Percentiles rank a stretch among this genome's conserved stretches.
Conservation (phyloP, 2,888 invertebrate species). For the Cacoxenus indagator region DNA sequence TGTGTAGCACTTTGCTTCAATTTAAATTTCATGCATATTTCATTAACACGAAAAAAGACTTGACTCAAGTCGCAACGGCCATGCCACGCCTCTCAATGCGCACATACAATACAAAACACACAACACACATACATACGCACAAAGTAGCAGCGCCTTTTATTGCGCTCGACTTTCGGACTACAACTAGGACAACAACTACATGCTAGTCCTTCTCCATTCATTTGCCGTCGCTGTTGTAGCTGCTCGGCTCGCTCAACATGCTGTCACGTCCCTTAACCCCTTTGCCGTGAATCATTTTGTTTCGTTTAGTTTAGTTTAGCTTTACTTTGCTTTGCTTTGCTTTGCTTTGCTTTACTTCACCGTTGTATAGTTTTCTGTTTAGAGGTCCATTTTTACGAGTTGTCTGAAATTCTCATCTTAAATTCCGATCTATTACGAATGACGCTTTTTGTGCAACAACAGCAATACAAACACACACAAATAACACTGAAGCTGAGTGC, state of each 20-base stretch:
- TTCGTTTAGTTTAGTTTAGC: neutral
- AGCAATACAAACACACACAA: neutral
- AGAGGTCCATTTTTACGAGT: constrained; percentile 19
- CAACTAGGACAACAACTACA: neutral
- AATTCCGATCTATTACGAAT: constrained; percentile 51
- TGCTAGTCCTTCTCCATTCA: neutral
- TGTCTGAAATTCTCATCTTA: constrained; percentile 43
- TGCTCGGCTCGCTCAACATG: neutral
- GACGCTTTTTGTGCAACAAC: constrained; percentile 2
- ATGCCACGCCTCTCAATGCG: neutral
- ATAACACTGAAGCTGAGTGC: constrained; percentile 26
- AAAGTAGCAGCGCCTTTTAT: neutral
- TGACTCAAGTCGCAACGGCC: constrained; percentile 26
- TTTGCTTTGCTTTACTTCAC: neutral
- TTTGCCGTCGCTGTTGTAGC: neutral
- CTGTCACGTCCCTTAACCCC: neutral
- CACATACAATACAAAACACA: no score
- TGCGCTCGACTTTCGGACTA: neutral
- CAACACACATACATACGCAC: no score
- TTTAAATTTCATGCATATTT: constrained; percentile 69
- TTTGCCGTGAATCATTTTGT: no score
- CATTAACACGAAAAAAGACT: constrained; percentile 54
- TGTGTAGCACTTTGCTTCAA: constrained; percentile 55
- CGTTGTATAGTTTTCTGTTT: constrained; percentile 13
- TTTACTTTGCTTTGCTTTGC: neutral